Conservation (phyloP, 2,113 vertebrate species). For the Gymnogyps californianus region DNA sequence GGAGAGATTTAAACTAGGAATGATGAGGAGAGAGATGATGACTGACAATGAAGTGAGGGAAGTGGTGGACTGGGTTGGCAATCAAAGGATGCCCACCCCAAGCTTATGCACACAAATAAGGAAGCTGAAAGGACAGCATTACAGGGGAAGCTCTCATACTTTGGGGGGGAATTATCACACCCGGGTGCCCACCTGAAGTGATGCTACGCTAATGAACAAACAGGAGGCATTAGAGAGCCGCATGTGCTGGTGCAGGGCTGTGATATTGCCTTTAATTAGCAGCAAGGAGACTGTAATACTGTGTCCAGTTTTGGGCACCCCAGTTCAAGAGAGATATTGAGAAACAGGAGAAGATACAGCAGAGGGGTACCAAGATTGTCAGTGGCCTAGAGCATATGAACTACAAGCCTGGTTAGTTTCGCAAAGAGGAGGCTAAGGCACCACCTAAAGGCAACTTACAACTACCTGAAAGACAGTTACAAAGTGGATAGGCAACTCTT, state of each 20-base stretch:
- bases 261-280: not conserved
- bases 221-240: not conserved
- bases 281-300: not conserved
- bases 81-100: not conserved
- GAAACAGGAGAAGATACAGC: not conserved
- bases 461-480: not conserved
- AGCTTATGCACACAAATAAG: not conserved
- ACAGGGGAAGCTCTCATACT: not conserved
- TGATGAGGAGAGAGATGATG: not conserved
- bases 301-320: not conserved
- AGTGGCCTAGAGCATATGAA: not conserved
- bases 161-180: not conserved
- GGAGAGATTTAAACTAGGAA: not conserved
- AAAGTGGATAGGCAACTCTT: not conserved
- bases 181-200: not conserved
- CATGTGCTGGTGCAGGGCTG: not conserved
- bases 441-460: not conserved
- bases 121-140: not conserved
- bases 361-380: not conserved
- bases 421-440: not conserved
- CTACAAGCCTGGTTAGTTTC: not conserved
- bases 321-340: not conserved
- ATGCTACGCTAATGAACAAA: not conserved
- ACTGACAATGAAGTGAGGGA: not conserved
- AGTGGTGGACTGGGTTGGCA: not conserved